Base-by-base conservation (phyloP, 1,140 invertebrate genomes). In the Magallana gigas region DNA sequence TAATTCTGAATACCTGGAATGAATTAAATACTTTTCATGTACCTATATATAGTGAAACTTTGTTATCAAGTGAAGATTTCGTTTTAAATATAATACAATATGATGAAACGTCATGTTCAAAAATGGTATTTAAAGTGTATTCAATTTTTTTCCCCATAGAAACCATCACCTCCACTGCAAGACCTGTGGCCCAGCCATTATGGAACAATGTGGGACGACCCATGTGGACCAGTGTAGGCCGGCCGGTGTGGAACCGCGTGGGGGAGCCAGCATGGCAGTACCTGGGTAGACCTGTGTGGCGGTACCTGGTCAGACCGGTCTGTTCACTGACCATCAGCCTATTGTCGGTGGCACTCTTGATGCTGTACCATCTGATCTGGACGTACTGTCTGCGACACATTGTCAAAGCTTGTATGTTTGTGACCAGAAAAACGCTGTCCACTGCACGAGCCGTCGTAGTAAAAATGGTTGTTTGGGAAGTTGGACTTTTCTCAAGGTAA, bases 171-270 rank as follows among this genome's bases (percentile, higher is more conserved):
- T 87, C 60, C 12, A 60, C 87, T 11, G 84, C 87, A 6, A 88
- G 85, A 9, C 89, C 89, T 57, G 57, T 90, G 4, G 71, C 87
- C 8, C 71, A 36, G 6, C 91, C 91, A 57, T 58, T 91, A 0
- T 90, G 90, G 88, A 89, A 88, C 14, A 85, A 59, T 1, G 86
- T 90, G 14, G 86, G 88, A 18, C 76, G 23, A 56, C 91, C 91
- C n/a, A 83, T 90, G 1, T 87, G 87, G 81, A 85, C 83, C 36
- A 64, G 36, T 76, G 76, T 87, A 8, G 88, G 85, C 7, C 81
- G 29, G 6, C 91, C 91, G 16, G 59, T 91, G 0, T 90, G 90
- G 88, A 89, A 88, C n/a, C 83, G 59, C 1, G 88, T 90, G 14
- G 86, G 88, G 8, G 82, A n/a, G 29, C 91, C 91, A 56, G 87